These are phyloP conservation scores for Hassar affinis DNA, from an alignment of 2,113 vertebrate species.

Conservation along the genomic window DNA sequence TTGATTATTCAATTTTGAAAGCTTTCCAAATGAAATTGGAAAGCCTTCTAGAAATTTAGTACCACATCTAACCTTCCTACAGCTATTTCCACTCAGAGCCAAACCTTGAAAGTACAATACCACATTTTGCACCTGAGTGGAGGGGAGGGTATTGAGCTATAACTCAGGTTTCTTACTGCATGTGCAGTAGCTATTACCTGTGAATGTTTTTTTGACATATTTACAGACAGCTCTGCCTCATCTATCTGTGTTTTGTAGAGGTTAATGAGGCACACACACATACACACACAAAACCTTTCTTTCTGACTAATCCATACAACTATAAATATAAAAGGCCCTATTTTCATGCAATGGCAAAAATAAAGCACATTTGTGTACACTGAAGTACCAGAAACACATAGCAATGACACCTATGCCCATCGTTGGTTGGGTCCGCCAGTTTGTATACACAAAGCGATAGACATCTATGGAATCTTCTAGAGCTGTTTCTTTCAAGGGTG, in stretches of 20 bases:
- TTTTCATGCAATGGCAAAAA: background rate
- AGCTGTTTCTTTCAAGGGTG: no score
- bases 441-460: no score
- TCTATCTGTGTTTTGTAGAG: conserved; percentile 38
- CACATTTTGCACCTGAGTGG: background rate
- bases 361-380: background rate
- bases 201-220: conserved; percentile 56
- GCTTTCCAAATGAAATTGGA: conserved; percentile 29
- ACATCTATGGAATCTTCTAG: no score
- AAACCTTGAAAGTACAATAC: background rate
- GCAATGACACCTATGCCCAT: no score
- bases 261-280: conserved; percentile 37
- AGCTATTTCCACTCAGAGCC: conserved; percentile 11
- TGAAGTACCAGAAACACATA: no score
- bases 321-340: background rate
- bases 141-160: conserved; percentile 4
- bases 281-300: background rate
- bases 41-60: conserved; percentile 10
- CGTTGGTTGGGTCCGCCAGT: no score
- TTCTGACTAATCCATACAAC: background rate
- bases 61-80: background rate
- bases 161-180: conserved; percentile 17
- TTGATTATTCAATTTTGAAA: conserved; percentile 36
- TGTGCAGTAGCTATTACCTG: background rate
- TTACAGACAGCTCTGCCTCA: conserved; percentile 58